Base-by-base conservation (phyloP, 2,888 invertebrate species). In the Leptogaster cylindrica region DNA sequence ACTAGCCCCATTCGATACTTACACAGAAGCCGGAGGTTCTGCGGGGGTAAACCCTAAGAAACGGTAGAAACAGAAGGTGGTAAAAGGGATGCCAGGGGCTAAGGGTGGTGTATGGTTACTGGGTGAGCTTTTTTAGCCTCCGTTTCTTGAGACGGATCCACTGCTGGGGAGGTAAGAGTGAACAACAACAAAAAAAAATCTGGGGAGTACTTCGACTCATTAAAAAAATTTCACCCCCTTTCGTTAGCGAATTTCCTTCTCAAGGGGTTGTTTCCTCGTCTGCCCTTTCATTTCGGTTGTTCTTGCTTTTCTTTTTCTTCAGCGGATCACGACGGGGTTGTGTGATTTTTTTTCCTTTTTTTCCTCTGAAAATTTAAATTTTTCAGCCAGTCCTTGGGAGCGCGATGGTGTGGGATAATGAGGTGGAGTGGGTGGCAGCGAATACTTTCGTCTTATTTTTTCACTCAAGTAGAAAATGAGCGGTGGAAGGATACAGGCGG, bases 391-490 rank as follows among this genome's bases (percentile, higher is more conserved):
- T 46, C 63, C 46, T 63, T 63, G 46, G 63, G 44, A 20, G 31
- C 16, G 2, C 10, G 27, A 14, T 31, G 44, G 63, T 41, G 12
- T 39, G 63, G 12, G 63, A 46, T 63, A 46, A 63, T 63, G 63
- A 63, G 41, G 46, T 28, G 63, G 27, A 5, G 18, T 63, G 63
- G 46, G 63, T 63, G 63, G 63, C 16, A 58, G 27, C 10, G 16
- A 44, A 63, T 28, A 31, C 18, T 63, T 44, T 44, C 46, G n/a
- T 51, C 28, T 25, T 20, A 16, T 51, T 51, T 63, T 63, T 44
- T 44, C 46, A 46, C 46, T 63, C 63, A 63, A 63, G 46, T 46
- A 63, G 63, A 63, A 63, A 63, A 63, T 63, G 63, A 63, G 63
- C 18, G 63, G 63, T 28, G 10, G 63, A 27, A 44, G 31, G 14